These are phyloP conservation scores for Carduelis carduelis DNA, from an alignment of 2,797 vertebrate species.

Conservation along the genomic window DNA sequence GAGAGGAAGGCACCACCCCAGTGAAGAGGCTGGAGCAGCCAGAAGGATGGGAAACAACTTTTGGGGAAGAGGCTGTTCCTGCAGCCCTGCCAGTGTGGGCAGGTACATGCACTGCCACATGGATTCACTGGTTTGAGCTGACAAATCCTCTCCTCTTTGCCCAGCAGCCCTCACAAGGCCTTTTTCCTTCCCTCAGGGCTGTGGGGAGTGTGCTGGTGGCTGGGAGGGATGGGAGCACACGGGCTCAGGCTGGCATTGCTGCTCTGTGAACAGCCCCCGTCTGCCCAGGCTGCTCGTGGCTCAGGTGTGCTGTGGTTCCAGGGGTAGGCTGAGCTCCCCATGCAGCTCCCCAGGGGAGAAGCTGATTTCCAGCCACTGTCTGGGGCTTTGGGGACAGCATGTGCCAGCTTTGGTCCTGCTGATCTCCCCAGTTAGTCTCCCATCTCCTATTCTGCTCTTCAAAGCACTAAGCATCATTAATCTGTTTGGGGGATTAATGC, in stretches of 20 bases:
- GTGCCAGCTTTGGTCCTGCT: neutral
- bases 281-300: neutral
- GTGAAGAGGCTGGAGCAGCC: neutral
- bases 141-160: neutral
- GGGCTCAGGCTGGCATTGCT: neutral
- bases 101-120: rapidly evolving
- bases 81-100: rapidly evolving
- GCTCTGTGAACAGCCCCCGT: slow-evolving; percentile 8
- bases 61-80: neutral
- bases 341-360: neutral
- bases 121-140: neutral
- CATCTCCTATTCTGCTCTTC: slow-evolving; percentile 44
- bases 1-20: rapidly evolving
- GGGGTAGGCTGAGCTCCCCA: neutral
- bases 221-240: neutral
- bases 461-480: slow-evolving; percentile 34
- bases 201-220: rapidly evolving
- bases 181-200: neutral
- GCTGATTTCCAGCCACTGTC: rapidly evolving
- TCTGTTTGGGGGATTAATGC: slow-evolving; percentile 44
- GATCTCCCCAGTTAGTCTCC: slow-evolving; percentile 55
- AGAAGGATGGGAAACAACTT: rapidly evolving
- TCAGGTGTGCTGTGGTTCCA: neutral
- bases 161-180: neutral
- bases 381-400: neutral